Evolutionary conservation across 2,797 vertebrate genomes (phyloP), one percentile per base, ranked within the genome.

Genomic region (Erethizon dorsatum): DNA sequence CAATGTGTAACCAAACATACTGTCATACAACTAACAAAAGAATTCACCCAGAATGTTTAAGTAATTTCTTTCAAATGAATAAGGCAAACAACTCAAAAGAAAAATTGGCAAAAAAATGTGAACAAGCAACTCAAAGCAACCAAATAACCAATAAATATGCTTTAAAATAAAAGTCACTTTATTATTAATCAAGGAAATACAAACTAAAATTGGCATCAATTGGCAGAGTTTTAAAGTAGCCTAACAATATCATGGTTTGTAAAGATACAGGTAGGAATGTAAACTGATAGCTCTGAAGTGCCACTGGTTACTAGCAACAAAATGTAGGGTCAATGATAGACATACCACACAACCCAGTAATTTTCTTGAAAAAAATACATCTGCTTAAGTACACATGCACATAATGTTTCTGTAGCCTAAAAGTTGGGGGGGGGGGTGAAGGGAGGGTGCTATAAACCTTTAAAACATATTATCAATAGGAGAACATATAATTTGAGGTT

Each of bases 171-270:
- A 47, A 80, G 18, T 88, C 8, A 71, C 14, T 24, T 93, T 15
- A 82, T 41, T 88, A 92, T 80, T 50, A 83, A 79, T 79, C 28
- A 95, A 57, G 28, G 37, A 91, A 86, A 67, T 78, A 67, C 61
- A 97, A 94, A 96, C 15, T 90, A 77, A 97, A 96, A 67, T 6
- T 92, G 86, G 22, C 13, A 78, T 93, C 26, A 67, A 37, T 8
- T 88, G 24, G 33, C 80, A 93, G 47, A 50, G 56, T 89, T 91
- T 88, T 88, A 41, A 82, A 97, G 54, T 89, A 67, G 6, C 63
- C 41, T 45, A 87, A 80, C 45, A 83, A 94, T 79, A 95, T 2
- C 52, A 65, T 33, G 4, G 6, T 93, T 91, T 95, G n/a, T 61
- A 22, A 94, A 95, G 50, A 92, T 85, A 22, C 9, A 28, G 41